Percentiles rank a stretch among this genome's conserved stretches.
Evolutionary conservation across 1,140 invertebrate genomes (phyloP).

Genomic region (Aphidius ervi): DNA sequence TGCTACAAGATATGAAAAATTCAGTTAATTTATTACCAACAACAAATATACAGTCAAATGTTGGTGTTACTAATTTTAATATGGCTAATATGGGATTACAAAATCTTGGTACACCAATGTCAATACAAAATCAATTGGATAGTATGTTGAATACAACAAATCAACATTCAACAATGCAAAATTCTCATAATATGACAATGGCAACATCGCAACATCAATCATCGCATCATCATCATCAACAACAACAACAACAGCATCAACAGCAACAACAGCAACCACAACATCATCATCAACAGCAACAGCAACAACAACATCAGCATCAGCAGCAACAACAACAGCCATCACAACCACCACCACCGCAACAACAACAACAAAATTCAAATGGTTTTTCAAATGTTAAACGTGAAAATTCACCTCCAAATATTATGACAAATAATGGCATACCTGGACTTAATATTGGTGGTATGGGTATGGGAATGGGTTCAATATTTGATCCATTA

Average conservation of each 20-base stretch:
- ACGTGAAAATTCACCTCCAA: constrained; percentile 50
- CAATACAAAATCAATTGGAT: constrained; percentile 45
- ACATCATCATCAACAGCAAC: too few relatives aligned
- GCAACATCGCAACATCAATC: constrained; percentile 1
- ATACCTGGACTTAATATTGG: constrained; percentile 45
- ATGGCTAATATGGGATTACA: constrained; percentile 40
- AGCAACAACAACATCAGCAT: too few relatives aligned
- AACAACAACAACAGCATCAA: too few relatives aligned
- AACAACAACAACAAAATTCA: constrained; percentile 42
- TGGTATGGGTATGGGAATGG: constrained; percentile 51
- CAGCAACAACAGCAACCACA: too few relatives aligned
- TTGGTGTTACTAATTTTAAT: constrained; percentile 40
- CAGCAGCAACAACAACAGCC: too few relatives aligned
- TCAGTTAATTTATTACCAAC: constrained; percentile 43
- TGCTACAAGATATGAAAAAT: constrained; percentile 43
- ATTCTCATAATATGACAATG: constrained; percentile 40
- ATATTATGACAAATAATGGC: constrained; percentile 54
- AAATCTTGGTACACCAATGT: constrained; percentile 30
- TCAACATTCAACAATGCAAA: constrained; percentile 35
- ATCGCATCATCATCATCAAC: too few relatives aligned
- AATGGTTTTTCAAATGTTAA: constrained; percentile 51
- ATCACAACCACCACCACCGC: too few relatives aligned
- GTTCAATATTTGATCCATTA: constrained; percentile 66
- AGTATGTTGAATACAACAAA: constrained; percentile 38
- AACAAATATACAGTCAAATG: constrained; percentile 34